Evolutionary conservation across 2,888 invertebrate genomes (phyloP).

Genomic region (Diadegma fenestrale): DNA sequence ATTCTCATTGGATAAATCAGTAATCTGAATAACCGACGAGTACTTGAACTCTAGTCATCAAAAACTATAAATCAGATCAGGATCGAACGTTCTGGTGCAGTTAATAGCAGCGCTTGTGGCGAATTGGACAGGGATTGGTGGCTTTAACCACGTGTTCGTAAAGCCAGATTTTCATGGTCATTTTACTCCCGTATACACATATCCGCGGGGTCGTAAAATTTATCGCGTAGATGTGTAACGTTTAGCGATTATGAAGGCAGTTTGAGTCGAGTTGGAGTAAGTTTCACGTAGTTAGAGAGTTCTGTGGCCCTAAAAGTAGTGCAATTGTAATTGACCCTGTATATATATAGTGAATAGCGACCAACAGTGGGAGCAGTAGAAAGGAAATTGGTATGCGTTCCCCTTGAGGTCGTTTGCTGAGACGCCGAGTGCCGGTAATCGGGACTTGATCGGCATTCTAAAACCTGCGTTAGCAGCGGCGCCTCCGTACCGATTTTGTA

Average conservation of each 20-base stretch:
- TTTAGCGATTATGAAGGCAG: constrained; percentile 60
- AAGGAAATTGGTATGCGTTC: constrained; percentile 55
- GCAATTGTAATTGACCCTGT: constrained; percentile 28
- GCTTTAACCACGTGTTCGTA: constrained; percentile 38
- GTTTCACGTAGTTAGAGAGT: constrained; percentile 28
- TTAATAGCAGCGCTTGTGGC: not conserved
- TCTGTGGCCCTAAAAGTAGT: constrained; percentile 16
- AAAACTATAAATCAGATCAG: constrained; percentile 20
- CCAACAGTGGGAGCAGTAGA: constrained; percentile 43
- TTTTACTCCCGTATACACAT: constrained; percentile 30
- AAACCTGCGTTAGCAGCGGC: constrained; percentile 53
- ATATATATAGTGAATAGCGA: not conserved
- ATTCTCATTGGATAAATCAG: constrained; percentile 31
- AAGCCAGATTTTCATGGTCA: constrained; percentile 33
- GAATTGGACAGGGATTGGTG: constrained; percentile 23
- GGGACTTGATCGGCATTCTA: constrained; percentile 57
- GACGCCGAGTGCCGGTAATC: constrained; percentile 58
- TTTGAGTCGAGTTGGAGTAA: constrained; percentile 35
- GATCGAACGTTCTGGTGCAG: not conserved
- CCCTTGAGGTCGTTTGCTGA: constrained; percentile 50
- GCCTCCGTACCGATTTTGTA: constrained; percentile 23
- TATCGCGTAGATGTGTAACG: constrained; percentile 29
- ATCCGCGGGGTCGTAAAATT: constrained; percentile 58
- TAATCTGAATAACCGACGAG: constrained; percentile 41
- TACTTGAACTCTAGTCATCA: not conserved